phyloP scores from a whole-genome alignment of 2,113 vertebrate genomes.

The Lamprologus ornatipinnis region DNA sequence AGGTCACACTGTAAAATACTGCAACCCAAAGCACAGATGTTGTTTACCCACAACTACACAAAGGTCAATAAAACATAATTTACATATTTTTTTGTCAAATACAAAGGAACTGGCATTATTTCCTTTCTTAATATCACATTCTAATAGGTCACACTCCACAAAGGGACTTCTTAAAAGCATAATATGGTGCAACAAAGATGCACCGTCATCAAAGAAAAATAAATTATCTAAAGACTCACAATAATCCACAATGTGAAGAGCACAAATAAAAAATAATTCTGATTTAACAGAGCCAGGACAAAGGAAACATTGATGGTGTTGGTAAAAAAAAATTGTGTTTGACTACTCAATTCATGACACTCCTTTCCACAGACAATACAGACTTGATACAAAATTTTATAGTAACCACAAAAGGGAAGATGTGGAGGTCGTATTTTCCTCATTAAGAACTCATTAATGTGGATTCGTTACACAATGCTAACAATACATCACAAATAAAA shows the following conservation, averaged over 20 bases:
- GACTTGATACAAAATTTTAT: background rate
- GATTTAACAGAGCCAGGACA: background rate
- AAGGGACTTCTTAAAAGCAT: background rate
- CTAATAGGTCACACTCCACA: background rate
- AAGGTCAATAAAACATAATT: conserved; percentile 21
- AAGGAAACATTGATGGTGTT: background rate
- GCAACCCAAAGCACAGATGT: conserved; percentile 42
- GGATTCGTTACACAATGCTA: background rate
- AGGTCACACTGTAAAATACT: conserved; percentile 9
- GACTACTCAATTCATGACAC: background rate
- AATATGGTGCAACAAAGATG: background rate
- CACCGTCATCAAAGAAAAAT: background rate
- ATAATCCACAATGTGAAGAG: background rate
- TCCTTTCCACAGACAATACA: background rate
- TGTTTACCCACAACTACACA: conserved; percentile 45
- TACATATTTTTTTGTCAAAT: background rate
- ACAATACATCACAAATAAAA: background rate
- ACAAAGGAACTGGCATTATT: background rate
- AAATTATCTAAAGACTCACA: background rate
- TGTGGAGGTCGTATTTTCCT: background rate
- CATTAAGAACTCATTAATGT: background rate
- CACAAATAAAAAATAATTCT: background rate
- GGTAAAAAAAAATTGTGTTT: background rate
- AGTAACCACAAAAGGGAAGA: background rate
- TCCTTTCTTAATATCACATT: background rate